These are phyloP conservation scores for Pungitius pungitius DNA, from an alignment of 2,113 vertebrate genomes.

Conservation along the genomic window DNA sequence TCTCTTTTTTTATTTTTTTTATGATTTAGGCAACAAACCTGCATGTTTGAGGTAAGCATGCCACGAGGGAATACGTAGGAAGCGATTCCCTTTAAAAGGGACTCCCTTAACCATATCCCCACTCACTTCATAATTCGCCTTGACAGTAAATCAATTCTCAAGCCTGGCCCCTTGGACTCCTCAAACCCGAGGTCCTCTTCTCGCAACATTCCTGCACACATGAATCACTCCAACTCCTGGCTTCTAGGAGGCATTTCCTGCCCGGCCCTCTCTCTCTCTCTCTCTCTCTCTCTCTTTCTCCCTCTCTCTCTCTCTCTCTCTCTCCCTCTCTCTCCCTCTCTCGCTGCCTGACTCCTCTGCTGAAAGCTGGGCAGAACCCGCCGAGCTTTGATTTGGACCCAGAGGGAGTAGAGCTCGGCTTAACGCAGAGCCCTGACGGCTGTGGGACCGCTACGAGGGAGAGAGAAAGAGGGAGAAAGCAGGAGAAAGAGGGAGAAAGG, in stretches of 20 bases:
- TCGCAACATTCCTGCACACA: constrained; percentile 90
- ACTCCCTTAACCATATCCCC: constrained; percentile 92
- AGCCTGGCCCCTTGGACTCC: constrained; percentile 89
- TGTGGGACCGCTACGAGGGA: constrained; percentile 46
- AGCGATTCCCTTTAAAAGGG: constrained; percentile 90
- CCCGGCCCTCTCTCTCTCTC: constrained; percentile 81
- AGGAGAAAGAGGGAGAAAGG: constrained; percentile 47
- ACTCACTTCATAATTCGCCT: constrained; percentile 91
- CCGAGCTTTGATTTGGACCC: constrained; percentile 86
- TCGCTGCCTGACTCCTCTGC: constrained; percentile 79
- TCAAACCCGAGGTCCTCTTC: constrained; percentile 78
- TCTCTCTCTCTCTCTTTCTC: constrained; percentile 76
- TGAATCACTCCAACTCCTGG: constrained; percentile 97
- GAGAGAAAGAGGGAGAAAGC: constrained; percentile 10
- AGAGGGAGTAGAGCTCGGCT: constrained; percentile 73
- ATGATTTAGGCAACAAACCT: constrained; percentile 83
- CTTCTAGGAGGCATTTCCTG: constrained; percentile 98
- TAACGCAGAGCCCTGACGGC: constrained; percentile 57
- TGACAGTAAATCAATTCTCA: constrained; percentile 97
- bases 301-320: constrained; percentile 77
- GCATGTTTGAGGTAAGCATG: constrained; percentile 91
- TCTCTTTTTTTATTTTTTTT: constrained; percentile 46
- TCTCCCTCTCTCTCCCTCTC: constrained; percentile 80
- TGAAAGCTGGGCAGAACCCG: constrained; percentile 86
- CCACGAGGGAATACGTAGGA: constrained; percentile 90